These are phyloP conservation scores for Larimichthys crocea DNA, from an alignment of 2,113 vertebrate genomes.

Conservation along the genomic window DNA sequence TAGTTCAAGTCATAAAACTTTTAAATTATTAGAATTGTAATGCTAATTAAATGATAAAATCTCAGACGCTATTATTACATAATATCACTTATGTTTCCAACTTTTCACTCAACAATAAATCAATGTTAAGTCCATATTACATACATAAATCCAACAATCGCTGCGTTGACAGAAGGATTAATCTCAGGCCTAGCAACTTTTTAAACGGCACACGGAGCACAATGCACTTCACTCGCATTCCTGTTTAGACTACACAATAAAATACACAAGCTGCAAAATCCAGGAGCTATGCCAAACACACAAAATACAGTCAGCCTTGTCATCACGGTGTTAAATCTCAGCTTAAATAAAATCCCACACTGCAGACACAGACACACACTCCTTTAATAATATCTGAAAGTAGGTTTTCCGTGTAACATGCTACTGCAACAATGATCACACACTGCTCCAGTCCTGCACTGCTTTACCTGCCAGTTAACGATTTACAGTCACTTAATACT, in stretches of 20 bases:
- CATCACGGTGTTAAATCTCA: background rate
- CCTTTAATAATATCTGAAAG: background rate
- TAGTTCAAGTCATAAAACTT: background rate
- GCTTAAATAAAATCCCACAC: conserved; percentile 4
- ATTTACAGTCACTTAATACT: conserved; percentile 70
- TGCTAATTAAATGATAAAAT: background rate
- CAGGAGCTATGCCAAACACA: conserved; percentile 10
- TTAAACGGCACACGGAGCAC: conserved; percentile 52
- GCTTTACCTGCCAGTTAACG: conserved; percentile 65
- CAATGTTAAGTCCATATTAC: background rate
- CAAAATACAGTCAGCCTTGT: conserved; percentile 4
- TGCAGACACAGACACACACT: conserved; percentile 42
- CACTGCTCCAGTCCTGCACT: background rate
- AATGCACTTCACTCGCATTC: conserved; percentile 57
- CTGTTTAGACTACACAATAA: background rate
- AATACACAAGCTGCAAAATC: conserved; percentile 19
- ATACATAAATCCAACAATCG: background rate
- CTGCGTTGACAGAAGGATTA: conserved; percentile 14
- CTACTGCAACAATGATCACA: conserved; percentile 40
- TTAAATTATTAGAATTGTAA: background rate
- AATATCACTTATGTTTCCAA: background rate
- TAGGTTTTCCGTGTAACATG: conserved; percentile 47
- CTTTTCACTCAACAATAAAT: background rate
- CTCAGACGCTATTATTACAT: background rate
- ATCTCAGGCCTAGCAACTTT: conserved; percentile 25